Percentiles rank a stretch among this genome's conserved stretches.
These are phyloP conservation scores for Psettodes erumei DNA, from an alignment of 2,113 vertebrate genomes.

Conservation along the genomic window DNA sequence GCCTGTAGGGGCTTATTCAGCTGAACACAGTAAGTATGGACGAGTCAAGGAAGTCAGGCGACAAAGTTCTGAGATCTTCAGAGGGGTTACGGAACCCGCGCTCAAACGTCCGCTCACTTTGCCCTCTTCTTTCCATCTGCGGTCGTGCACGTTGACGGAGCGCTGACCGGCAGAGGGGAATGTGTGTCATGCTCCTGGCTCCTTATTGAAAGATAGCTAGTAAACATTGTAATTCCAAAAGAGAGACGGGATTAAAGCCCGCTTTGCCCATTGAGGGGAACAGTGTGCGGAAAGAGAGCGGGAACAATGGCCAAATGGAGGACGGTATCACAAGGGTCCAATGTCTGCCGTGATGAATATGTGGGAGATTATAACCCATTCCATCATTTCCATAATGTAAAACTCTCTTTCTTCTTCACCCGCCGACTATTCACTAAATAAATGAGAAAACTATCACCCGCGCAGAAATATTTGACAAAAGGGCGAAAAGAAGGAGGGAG, in stretches of 20 bases:
- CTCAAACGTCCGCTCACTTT: constrained; percentile 22
- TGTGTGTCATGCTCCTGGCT: constrained; percentile 67
- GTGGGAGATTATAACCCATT: constrained; percentile 83
- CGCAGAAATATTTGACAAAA: constrained; percentile 83
- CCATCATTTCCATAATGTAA: constrained; percentile 87
- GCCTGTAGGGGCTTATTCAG: constrained; percentile 17
- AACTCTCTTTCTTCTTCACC: constrained; percentile 76
- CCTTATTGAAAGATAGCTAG: constrained; percentile 79
- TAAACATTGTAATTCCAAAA: constrained; percentile 80
- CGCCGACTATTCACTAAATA: constrained; percentile 85
- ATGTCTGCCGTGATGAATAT: constrained; percentile 83
- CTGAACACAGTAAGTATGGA: constrained; percentile 1
- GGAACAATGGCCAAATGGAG: constrained; percentile 82
- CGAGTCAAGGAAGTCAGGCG: neutral
- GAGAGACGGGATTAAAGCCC: constrained; percentile 78
- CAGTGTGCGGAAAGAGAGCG: constrained; percentile 63
- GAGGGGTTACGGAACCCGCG: constrained; percentile 1
- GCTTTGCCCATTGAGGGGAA: constrained; percentile 71
- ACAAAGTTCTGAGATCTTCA: constrained; percentile 28
- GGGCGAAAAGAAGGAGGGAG: constrained; percentile 69
- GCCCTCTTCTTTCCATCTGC: constrained; percentile 32
- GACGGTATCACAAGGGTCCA: constrained; percentile 79
- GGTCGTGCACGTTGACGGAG: constrained; percentile 50
- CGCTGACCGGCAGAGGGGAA: constrained; percentile 63
- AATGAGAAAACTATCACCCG: constrained; percentile 86